phyloP scores from a whole-genome alignment of 2,888 invertebrate genomes.

The Volucella zonaria region DNA sequence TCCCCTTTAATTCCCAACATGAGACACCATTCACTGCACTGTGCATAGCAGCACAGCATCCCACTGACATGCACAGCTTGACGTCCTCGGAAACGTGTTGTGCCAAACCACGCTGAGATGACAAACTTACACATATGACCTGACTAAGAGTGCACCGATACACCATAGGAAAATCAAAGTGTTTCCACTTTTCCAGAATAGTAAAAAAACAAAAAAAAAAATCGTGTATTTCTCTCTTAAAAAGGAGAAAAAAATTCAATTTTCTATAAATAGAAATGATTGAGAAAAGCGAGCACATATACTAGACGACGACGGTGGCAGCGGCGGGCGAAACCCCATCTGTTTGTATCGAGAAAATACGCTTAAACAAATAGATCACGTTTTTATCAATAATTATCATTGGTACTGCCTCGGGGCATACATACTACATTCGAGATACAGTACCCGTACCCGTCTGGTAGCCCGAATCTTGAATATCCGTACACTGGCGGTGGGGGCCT shows the following conservation, averaged over 20 bases:
- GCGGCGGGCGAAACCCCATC: constrained; percentile 44
- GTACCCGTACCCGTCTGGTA: constrained; percentile 14
- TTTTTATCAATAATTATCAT: constrained; percentile 71
- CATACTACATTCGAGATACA: constrained; percentile 10
- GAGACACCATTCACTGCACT: constrained; percentile 13
- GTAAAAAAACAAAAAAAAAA: neutral
- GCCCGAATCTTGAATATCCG: neutral
- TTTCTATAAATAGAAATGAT: constrained; percentile 71
- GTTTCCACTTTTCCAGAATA: constrained; percentile 13
- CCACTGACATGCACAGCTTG: constrained; percentile 64
- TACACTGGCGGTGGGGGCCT: neutral
- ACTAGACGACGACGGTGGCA: neutral
- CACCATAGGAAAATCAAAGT: constrained; percentile 24
- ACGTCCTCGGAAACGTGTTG: constrained; percentile 66
- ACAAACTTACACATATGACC: constrained; percentile 63
- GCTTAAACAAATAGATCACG: constrained; percentile 74
- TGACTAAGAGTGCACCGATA: neutral
- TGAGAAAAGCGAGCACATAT: constrained; percentile 33
- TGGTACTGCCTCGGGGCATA: constrained; percentile 40
- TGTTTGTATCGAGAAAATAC: constrained; percentile 65
- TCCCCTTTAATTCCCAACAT: constrained; percentile 24
- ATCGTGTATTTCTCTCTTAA: constrained; percentile 23
- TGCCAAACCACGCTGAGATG: constrained; percentile 69
- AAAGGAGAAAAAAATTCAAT: constrained; percentile 22
- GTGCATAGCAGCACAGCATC: constrained; percentile 43